Conservation (phyloP, 1,140 invertebrate genomes). For the Pollicipes pollicipes region DNA sequence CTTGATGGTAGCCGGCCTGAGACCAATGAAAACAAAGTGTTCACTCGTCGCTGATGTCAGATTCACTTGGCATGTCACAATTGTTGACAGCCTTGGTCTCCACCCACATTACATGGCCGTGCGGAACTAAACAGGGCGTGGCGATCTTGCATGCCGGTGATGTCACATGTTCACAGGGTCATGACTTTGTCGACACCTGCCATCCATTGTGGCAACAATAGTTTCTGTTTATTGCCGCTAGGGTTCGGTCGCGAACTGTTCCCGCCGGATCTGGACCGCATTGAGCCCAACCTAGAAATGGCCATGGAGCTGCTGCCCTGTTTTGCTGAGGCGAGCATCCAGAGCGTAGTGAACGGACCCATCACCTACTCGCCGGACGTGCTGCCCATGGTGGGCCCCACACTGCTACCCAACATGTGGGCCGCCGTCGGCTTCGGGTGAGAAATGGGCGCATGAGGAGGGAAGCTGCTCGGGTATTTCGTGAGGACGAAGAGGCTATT, state of each 20-base stretch:
- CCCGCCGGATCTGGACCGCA: conserved; percentile 25
- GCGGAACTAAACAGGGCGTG: not conserved
- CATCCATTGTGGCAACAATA: no score
- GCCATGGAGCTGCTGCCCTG: conserved; percentile 27
- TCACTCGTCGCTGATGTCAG: no score
- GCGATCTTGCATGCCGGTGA: not conserved
- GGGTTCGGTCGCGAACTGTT: conserved; percentile 29
- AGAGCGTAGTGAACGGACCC: conserved; percentile 26
- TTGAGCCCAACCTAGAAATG: conserved; percentile 23
- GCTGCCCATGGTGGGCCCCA: conserved; percentile 26
- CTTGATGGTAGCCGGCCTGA: no score
- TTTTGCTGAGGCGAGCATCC: conserved; percentile 22
- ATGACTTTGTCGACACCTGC: no score
- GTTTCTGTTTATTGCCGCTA: conserved; percentile 15
- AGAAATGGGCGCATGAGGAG: no score
- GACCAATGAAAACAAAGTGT: no score
- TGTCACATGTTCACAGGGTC: no score
- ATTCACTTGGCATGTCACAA: no score
- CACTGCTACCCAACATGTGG: conserved; percentile 28
- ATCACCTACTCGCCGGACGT: conserved; percentile 29
- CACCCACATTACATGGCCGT: no score
- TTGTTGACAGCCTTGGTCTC: no score
- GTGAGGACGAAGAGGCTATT: conserved; percentile 1
- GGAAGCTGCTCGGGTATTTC: no score
- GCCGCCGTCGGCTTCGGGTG: conserved; percentile 28